Percentiles rank a stretch among this genome's conserved stretches.
Conservation (phyloP, 1,140 invertebrate genomes). For the Sycophaga agraensis region DNA sequence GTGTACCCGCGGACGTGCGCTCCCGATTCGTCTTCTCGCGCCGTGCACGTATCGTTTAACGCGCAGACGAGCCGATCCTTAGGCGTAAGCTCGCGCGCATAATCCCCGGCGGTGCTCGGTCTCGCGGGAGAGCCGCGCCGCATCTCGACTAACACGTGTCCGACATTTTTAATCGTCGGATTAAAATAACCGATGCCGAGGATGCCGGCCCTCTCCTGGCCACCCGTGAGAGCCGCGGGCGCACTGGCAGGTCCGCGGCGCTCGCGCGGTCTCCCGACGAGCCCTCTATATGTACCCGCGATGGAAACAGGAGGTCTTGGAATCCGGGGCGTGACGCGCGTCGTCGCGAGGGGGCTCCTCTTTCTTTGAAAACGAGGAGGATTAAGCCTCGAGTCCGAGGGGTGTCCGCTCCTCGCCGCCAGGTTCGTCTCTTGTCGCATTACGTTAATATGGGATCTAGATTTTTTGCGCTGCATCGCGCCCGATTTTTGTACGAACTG, state of each 20-base stretch:
- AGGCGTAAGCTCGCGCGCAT: slow-evolving; percentile 38
- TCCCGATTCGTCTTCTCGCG: slow-evolving; percentile 39
- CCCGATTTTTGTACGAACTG: not conserved
- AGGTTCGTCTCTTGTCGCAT: slow-evolving; percentile 21
- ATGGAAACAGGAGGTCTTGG: not conserved
- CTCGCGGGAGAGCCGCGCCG: slow-evolving; percentile 24
- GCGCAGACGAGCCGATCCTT: slow-evolving; percentile 30
- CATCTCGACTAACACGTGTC: slow-evolving; percentile 55
- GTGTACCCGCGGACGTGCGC: slow-evolving; percentile 5
- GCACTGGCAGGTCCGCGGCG: no score
- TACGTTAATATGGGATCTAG: slow-evolving; percentile 11
- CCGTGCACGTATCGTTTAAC: slow-evolving; percentile 7
- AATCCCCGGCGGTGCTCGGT: slow-evolving; percentile 29
- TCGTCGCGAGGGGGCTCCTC: not conserved
- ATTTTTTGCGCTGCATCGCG: not conserved
- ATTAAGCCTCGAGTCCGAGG: slow-evolving; percentile 14
- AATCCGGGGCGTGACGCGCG: not conserved
- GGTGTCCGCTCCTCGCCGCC: not conserved
- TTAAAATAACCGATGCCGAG: slow-evolving; percentile 38
- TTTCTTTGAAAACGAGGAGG: not conserved
- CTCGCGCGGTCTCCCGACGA: no score
- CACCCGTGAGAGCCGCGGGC: no score
- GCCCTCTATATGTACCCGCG: no score
- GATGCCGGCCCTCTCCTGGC: not conserved
- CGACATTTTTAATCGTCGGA: slow-evolving; percentile 57